These are phyloP conservation scores for Acropora yongei DNA, from an alignment of 64 coral and sea anemone genomes.

Conservation along the genomic window DNA sequence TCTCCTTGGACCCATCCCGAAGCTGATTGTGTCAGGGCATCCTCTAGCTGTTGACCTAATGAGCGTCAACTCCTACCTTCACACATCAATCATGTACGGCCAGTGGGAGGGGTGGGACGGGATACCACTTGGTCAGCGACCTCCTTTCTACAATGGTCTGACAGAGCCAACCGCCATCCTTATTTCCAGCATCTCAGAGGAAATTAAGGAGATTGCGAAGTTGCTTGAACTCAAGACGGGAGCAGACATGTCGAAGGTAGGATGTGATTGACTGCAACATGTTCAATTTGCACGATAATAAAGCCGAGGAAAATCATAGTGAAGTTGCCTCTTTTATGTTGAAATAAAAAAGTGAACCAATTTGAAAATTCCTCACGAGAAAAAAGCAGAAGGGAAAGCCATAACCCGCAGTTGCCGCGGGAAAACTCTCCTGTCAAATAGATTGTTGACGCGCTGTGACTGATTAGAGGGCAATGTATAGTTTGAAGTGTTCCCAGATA, in stretches of 20 bases:
- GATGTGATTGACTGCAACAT: background rate
- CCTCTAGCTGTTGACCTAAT: slow-evolving; percentile 54
- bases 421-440: too few species aligned
- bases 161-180: slow-evolving; percentile 43
- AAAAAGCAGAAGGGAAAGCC: too few species aligned
- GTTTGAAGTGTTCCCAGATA: too few species aligned
- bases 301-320: too few species aligned
- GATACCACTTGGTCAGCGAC: slow-evolving; percentile 51
- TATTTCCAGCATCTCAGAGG: slow-evolving; percentile 8
- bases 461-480: too few species aligned
- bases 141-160: slow-evolving; percentile 64
- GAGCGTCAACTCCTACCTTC: slow-evolving; percentile 55
- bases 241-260: background rate
- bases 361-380: too few species aligned
- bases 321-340: too few species aligned
- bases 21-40: slow-evolving; percentile 36
- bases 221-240: slow-evolving; percentile 3
- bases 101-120: slow-evolving; percentile 73
- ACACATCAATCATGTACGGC: slow-evolving; percentile 52
- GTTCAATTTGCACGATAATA: too few species aligned
- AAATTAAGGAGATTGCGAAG: slow-evolving; percentile 51
- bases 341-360: too few species aligned
- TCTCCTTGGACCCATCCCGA: slow-evolving; percentile 32
- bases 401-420: too few species aligned
- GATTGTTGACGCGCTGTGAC: too few species aligned